Base-by-base conservation (phyloP, 2,113 vertebrate genomes). In the Tiliqua scincoides region DNA sequence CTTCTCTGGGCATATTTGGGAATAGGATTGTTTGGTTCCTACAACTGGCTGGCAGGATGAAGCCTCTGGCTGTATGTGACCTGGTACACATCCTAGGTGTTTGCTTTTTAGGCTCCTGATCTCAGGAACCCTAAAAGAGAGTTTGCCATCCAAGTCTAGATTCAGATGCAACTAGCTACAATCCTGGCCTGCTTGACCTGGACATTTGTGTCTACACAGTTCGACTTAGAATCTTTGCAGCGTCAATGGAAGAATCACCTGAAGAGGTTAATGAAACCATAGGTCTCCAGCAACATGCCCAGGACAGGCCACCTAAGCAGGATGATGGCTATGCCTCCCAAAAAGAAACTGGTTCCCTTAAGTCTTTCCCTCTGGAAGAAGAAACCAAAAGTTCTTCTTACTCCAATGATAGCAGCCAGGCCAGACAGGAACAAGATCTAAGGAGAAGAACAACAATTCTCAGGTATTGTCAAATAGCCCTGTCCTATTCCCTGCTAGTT, bases 281-380 rank as follows among this genome's bases (percentile, higher is more conserved):
- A 99, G 85, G 88, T 94, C 87, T 99, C 98, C 87, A 98, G 94
- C 35, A 96, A 23, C 97, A 99, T 98, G 15, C 98, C 98, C 82
- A 98, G 94, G 35, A 98, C 80, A 0, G 98, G 98, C 98, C 98
- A 98, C 2, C 96, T 93, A 89, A 97, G 91, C 15, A 99, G 95
- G n/a, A 98, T 97, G 0, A 99, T 86, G 11, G 94, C 0, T 48
- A 98, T 93, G 0, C 98, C 98, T 1, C 97, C 98, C 0, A 99
- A 87, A 91, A 99, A 99, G 95, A 99, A 98, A 83, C 96, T 93
- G 40, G 96, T 97, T 17, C 97, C 98, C 88, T 96, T 97, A 82
- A 98, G 89, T 85, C 98, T 99, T 9, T 97, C 95, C 83, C 94
- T 87, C 93, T 99, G 98, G 95, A 98, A 98, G 93, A 99, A 99